A percentile compares a stretch with the other conserved stretches of the same genome.
Evolutionary conservation across 2,888 invertebrate species (phyloP).

Genomic region (Zele albiditarsus): DNA sequence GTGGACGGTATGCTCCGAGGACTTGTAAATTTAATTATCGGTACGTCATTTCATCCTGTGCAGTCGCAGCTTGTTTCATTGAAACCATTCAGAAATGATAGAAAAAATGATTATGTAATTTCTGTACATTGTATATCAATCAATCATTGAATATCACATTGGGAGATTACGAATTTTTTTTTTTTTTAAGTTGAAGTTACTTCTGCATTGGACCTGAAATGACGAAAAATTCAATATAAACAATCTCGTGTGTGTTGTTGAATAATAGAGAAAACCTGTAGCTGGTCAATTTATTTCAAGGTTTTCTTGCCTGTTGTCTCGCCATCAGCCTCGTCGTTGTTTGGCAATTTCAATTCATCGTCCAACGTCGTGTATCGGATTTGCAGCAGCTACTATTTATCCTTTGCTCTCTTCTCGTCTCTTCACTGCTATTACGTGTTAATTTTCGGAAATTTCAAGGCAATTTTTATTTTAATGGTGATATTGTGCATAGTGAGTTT

Average conservation of each 20-base stretch:
- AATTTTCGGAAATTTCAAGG: slow-evolving; percentile 28
- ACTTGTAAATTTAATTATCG: slow-evolving; percentile 62
- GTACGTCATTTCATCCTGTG: slow-evolving; percentile 55
- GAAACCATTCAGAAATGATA: neutral
- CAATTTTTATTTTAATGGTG: slow-evolving; percentile 39
- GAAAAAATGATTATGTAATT: neutral
- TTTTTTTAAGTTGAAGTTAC: neutral
- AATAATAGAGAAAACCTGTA: slow-evolving; percentile 10
- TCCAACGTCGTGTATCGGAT: slow-evolving; percentile 33
- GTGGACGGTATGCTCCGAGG: slow-evolving; percentile 64
- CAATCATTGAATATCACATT: neutral
- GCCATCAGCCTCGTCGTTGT: slow-evolving; percentile 44
- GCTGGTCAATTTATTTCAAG: slow-evolving; percentile 40
- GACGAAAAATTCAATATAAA: neutral
- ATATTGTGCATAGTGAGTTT: slow-evolving; percentile 42
- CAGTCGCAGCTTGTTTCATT: neutral
- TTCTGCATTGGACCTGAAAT: neutral
- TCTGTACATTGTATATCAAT: neutral
- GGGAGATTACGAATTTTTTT: neutral
- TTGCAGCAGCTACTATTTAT: neutral
- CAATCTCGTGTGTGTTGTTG: neutral
- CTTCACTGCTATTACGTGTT: slow-evolving; percentile 22
- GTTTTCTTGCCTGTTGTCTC: slow-evolving; percentile 40
- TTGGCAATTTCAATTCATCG: slow-evolving; percentile 45
- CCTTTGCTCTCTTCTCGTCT: neutral